Conservation (phyloP, 2,888 invertebrate species). For the Leucozona laternaria region DNA sequence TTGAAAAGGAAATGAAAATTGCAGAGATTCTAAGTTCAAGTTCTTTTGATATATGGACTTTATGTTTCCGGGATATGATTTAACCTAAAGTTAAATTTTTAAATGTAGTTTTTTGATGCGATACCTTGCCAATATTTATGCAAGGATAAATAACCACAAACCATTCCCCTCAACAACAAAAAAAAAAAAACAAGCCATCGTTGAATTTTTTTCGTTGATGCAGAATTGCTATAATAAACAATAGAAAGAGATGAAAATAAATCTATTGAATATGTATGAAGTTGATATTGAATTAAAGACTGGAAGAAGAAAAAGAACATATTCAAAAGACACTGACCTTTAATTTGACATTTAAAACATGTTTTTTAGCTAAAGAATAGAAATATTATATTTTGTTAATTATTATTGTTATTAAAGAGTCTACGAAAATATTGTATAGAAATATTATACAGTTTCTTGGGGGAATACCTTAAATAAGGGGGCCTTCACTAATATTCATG, state of each 20-base stretch:
- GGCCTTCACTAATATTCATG: not conserved
- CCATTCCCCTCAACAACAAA: too few relatives aligned
- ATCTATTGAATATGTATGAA: slow-evolving; percentile 21
- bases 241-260: not conserved
- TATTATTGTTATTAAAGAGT: not conserved
- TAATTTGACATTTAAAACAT: slow-evolving; percentile 51
- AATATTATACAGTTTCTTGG: not conserved
- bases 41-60: slow-evolving; percentile 4
- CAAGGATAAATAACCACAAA: not conserved
- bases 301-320: slow-evolving; percentile 16
- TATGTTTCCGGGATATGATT: slow-evolving; percentile 15
- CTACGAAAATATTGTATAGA: not conserved
- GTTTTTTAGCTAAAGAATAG: slow-evolving; percentile 8
- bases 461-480: not conserved
- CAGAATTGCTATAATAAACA: not conserved
- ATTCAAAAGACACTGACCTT: slow-evolving; percentile 66
- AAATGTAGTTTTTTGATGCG: not conserved
- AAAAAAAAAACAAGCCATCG: not conserved
- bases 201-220: not conserved
- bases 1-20: slow-evolving; percentile 14
- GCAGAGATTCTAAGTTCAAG: slow-evolving; percentile 35
- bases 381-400: not conserved
- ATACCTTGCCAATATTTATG: not conserved
- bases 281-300: not conserved
- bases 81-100: not conserved